Evolutionary conservation across 1,140 invertebrate genomes (phyloP), one percentile per base, ranked within the genome.

Genomic region (Drosophila watanabei): DNA sequence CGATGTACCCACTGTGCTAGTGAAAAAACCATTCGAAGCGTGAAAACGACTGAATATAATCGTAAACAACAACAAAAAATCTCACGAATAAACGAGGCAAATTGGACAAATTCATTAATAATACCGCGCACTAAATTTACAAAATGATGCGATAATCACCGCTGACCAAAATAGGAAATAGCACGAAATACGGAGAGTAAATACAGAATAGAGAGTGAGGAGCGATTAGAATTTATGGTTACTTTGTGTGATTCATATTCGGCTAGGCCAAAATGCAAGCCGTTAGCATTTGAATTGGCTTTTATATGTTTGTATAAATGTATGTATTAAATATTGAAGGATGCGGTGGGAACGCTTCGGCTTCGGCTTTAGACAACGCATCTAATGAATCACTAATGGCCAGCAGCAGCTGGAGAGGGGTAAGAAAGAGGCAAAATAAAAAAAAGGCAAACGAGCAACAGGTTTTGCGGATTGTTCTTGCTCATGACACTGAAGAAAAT

Each of bases 71-170:
- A 69, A 70, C 45, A 63, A 52, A 52, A 49, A 57, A 57, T 57
- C 41, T 51, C 14, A 61, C 52, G 57, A 52, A 48, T 71, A 61
- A 83, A 75, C 65, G 48, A 65, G 54, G 61, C 62, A 89, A 89
- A 79, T 70, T 72, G 63, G 73, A 61, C 80, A 85, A 89, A 57
- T 57, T 79, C 73, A 79, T 81, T 65, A 84, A 71, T 80, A 75
- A 75, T 89, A 60, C 65, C 60, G 63, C 71, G 68, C 82, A 52
- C 69, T 73, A 80, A 70, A 56, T 45, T 39, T 39, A 60, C 48
- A 80, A 80, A 66, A 77, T 80, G 72, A 88, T 72, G 85, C 62
- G 84, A 81, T 88, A 72, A 88, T 89, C 62, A 75, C 24, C 32
- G 49, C 56, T 9, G 45, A 20, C 83, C 83, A 79, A 82, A 87